Evolutionary conservation across 2,113 vertebrate genomes (phyloP).

Genomic region (Phycodurus eques): DNA sequence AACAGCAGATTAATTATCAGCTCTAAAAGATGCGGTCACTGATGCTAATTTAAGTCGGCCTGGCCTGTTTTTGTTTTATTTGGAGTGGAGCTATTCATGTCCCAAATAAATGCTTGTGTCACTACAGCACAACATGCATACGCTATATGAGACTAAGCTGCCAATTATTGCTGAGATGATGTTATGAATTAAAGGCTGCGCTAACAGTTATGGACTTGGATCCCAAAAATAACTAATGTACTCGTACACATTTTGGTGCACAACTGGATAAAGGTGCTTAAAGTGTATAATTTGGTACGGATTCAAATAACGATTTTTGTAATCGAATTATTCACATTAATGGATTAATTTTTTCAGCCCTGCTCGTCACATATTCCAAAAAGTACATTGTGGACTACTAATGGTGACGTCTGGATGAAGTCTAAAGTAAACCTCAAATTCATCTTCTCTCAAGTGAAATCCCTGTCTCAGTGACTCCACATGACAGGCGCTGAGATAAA

Average conservation of each 20-base stretch:
- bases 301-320: too few species aligned
- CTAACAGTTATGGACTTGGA: too few species aligned
- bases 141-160: too few species aligned
- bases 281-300: too few species aligned
- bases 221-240: too few species aligned
- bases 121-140: neutral
- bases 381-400: neutral
- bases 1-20: neutral
- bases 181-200: too few species aligned
- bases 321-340: too few species aligned
- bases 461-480: slow-evolving; percentile 26
- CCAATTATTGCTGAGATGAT: too few species aligned
- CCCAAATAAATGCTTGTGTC: neutral
- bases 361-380: neutral
- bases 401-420: slow-evolving; percentile 8
- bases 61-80: too few species aligned
- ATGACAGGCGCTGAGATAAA: slow-evolving; percentile 43
- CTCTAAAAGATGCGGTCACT: neutral
- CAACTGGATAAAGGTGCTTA: too few species aligned
- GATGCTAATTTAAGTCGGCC: neutral
- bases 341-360: too few species aligned
- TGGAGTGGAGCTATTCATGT: neutral
- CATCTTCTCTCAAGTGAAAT: slow-evolving; percentile 37
- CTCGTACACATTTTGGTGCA: too few species aligned
- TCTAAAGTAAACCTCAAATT: slow-evolving; percentile 41